Evolutionary conservation across 2,888 invertebrate species (phyloP).

Genomic region (Myathropa florea): DNA sequence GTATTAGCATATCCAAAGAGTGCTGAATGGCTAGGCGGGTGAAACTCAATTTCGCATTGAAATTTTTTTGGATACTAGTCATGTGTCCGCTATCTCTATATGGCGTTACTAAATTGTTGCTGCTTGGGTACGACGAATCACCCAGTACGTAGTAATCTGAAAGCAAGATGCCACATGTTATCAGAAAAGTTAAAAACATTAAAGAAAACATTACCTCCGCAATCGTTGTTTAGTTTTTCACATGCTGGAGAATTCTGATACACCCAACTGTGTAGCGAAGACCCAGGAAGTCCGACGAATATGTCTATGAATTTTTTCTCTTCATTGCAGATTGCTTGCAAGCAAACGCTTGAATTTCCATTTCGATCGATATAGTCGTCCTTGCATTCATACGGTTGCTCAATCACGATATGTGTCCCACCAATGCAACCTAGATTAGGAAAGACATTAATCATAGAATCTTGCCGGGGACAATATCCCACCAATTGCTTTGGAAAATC

Average conservation of each 20-base stretch:
- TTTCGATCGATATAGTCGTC: neutral
- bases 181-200: neutral
- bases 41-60: constrained; percentile 41
- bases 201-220: neutral
- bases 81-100: constrained; percentile 43
- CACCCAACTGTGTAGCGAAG: neutral
- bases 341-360: neutral
- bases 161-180: neutral
- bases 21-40: constrained; percentile 7
- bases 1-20: constrained; percentile 8
- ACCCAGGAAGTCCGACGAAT: neutral
- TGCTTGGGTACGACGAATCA: constrained; percentile 49
- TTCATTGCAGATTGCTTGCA: constrained; percentile 16
- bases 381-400: neutral
- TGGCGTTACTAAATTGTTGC: constrained; percentile 28
- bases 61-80: constrained; percentile 33
- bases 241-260: neutral
- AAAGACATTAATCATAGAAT: neutral
- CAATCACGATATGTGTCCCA: constrained; percentile 1
- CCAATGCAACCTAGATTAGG: neutral
- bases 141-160: neutral
- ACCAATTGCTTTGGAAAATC: constrained; percentile 1
- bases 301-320: constrained; percentile 6
- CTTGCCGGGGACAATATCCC: neutral
- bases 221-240: neutral